phyloP scores from a whole-genome alignment of 2,113 vertebrate genomes.

The Pheucticus melanocephalus region DNA sequence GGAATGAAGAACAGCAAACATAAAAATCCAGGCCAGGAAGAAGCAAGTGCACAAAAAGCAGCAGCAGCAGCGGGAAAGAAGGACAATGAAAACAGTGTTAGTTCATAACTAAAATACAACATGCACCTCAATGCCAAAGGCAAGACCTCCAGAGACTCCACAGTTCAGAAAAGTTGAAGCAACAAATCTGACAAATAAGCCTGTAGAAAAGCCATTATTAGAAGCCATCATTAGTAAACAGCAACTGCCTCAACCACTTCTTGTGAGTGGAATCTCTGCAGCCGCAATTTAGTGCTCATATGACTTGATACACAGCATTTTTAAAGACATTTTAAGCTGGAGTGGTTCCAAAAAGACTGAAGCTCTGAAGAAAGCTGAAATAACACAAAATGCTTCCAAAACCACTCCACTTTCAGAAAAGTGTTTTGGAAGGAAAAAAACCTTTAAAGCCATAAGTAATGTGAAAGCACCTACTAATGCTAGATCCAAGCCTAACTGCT shows the following conservation, averaged over 20 bases:
- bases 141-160: neutral
- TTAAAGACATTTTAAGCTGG: neutral
- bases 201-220: neutral
- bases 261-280: neutral
- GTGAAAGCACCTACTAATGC: neutral
- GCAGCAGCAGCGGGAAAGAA: conserved; percentile 63
- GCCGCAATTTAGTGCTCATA: neutral
- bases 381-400: neutral
- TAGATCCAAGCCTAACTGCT: neutral
- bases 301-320: neutral
- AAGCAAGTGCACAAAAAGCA: conserved; percentile 68
- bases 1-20: conserved; percentile 70
- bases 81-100: conserved; percentile 80
- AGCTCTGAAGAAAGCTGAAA: neutral
- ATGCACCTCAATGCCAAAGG: conserved; percentile 51
- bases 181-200: conserved; percentile 16
- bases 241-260: neutral
- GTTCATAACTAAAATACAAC: conserved; percentile 67
- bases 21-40: conserved; percentile 74
- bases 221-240: conserved; percentile 38
- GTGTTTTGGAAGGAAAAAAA: neutral
- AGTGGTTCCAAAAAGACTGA: neutral
- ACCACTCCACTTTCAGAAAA: neutral
- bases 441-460: neutral
- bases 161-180: conserved; percentile 26